Percentiles rank a stretch among this genome's conserved stretches.
phyloP scores from a whole-genome alignment of 2,113 vertebrate species.

The Seriola dumerili region DNA sequence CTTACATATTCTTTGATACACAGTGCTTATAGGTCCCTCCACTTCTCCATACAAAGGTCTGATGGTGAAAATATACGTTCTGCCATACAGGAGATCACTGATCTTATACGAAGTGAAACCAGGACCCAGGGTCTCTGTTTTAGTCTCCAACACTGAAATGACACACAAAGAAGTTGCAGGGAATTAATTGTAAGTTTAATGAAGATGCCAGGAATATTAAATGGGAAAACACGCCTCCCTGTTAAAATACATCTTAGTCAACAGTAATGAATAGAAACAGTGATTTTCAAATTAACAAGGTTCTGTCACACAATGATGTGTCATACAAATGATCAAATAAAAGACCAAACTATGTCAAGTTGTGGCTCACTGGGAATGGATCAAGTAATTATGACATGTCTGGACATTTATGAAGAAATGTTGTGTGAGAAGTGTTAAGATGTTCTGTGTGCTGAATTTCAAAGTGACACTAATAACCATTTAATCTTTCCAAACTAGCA shows the following conservation, averaged over 20 bases:
- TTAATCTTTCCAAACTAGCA: no score
- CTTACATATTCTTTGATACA: conserved; percentile 86
- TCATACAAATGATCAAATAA: background rate
- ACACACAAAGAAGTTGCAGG: conserved; percentile 31
- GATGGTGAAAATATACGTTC: conserved; percentile 88
- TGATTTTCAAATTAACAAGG: background rate
- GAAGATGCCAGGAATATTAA: background rate
- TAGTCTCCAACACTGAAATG: conserved; percentile 83
- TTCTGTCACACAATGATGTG: no score
- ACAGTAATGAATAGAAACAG: no score
- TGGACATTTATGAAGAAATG: background rate
- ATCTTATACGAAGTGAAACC: conserved; percentile 81
- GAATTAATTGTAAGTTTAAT: background rate
- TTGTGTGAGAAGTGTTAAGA: background rate
- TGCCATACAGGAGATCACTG: conserved; percentile 79
- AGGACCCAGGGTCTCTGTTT: conserved; percentile 81
- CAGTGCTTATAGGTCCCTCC: conserved; percentile 81
- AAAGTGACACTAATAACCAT: no score
- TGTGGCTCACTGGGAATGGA: background rate
- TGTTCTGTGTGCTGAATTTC: no score
- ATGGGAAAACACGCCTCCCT: background rate
- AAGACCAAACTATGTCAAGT: background rate
- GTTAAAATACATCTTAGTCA: background rate
- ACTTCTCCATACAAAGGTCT: conserved; percentile 86
- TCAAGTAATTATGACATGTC: background rate